Evolutionary conservation across 2,797 vertebrate species (phyloP).

Genomic region (Spinibarbus caldwelli): DNA sequence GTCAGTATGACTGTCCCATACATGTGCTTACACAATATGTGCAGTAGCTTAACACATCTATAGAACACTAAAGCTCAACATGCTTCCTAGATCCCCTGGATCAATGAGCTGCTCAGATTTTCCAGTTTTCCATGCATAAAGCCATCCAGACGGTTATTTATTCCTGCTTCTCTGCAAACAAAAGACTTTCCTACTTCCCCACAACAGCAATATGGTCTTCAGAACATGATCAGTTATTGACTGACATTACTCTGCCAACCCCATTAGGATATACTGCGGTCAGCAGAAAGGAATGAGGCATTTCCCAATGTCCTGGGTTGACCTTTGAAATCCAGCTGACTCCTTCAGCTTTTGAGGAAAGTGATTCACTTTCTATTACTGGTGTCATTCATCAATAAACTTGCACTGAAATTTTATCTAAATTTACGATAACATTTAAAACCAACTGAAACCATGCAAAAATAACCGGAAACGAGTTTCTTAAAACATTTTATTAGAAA

Average conservation of each 20-base stretch:
- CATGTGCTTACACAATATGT: background rate
- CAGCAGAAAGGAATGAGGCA: constrained; percentile 50
- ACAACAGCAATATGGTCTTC: constrained; percentile 28
- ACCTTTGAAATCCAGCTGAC: constrained; percentile 37
- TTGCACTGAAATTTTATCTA: background rate
- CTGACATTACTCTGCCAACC: constrained; percentile 38
- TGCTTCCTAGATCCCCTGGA: background rate
- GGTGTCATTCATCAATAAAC: constrained; percentile 10
- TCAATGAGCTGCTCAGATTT: constrained; percentile 1
- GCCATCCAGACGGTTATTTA: background rate
- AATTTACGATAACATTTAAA: background rate
- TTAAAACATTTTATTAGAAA: background rate
- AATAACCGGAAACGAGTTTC: background rate
- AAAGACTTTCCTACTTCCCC: constrained; percentile 27
- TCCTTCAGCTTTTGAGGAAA: constrained; percentile 10
- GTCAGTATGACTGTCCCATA: background rate
- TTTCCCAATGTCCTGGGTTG: constrained; percentile 44
- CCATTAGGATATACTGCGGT: constrained; percentile 50
- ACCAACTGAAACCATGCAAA: background rate
- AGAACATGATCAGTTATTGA: constrained; percentile 45
- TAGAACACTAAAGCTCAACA: constrained; percentile 2
- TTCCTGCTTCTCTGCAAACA: constrained; percentile 17
- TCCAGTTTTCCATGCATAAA: background rate
- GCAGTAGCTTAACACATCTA: background rate
- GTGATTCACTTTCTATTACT: constrained; percentile 1